A percentile compares a stretch with the other conserved stretches of the same genome.
phyloP scores from a whole-genome alignment of 2,888 invertebrate genomes.

The Limnephilus marmoratus region DNA sequence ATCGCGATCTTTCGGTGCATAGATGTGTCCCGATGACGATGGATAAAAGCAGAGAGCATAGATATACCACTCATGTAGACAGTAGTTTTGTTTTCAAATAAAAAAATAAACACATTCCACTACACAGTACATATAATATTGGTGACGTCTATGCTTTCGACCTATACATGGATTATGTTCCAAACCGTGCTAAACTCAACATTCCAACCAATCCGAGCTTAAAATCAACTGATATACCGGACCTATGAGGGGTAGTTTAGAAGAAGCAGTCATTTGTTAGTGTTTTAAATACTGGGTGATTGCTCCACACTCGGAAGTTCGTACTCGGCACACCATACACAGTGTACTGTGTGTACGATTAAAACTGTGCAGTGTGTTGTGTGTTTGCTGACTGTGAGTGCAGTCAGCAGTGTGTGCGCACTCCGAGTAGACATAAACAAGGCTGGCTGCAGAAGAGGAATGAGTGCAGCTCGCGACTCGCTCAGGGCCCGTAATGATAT shows the following conservation, averaged over 20 bases:
- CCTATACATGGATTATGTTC: no score
- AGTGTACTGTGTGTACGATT: background rate
- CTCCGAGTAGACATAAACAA: background rate
- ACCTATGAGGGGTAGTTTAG: background rate
- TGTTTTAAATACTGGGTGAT: background rate
- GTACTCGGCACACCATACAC: background rate
- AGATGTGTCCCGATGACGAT: no score
- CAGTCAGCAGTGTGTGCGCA: background rate
- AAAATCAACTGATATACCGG: no score
- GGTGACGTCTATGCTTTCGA: no score
- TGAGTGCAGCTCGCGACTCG: conserved; percentile 37
- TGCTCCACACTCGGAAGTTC: background rate
- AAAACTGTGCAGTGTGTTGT: background rate
- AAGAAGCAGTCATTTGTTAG: background rate
- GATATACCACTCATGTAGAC: no score
- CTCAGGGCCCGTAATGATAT: conserved; percentile 59
- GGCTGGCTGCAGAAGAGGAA: conserved; percentile 39
- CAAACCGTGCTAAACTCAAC: no score
- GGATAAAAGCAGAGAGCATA: no score
- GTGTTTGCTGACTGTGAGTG: background rate
- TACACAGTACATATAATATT: no score
- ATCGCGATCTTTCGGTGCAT: no score
- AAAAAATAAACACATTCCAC: no score
- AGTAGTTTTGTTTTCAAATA: no score
- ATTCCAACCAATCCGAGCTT: no score